Conservation (phyloP, 2,888 invertebrate genomes). For the Mythimna pallens region DNA sequence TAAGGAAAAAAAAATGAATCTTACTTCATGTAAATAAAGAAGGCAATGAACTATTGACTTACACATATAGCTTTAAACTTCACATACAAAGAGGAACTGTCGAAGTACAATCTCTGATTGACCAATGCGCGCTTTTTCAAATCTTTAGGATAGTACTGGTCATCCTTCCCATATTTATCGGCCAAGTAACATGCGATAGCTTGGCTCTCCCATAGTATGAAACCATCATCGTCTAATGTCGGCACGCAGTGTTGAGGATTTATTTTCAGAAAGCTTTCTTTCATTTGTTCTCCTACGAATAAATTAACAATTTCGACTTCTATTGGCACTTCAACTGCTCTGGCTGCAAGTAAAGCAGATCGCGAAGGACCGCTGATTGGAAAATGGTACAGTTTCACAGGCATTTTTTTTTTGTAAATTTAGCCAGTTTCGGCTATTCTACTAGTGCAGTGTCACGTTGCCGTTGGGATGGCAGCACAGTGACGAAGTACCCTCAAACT, state of each 20-base stretch:
- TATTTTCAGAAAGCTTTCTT: slow-evolving; percentile 90
- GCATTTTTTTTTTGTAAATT: slow-evolving; percentile 35
- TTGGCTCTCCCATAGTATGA: slow-evolving; percentile 92
- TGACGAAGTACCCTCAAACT: too few relatives aligned
- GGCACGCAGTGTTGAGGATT: slow-evolving; percentile 93
- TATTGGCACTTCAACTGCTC: slow-evolving; percentile 89
- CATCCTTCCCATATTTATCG: slow-evolving; percentile 91
- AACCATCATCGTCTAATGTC: slow-evolving; percentile 92
- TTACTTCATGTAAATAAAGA: not conserved
- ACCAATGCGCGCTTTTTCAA: slow-evolving; percentile 90
- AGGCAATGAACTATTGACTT: slow-evolving; percentile 69
- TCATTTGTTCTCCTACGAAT: slow-evolving; percentile 91
- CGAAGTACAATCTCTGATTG: slow-evolving; percentile 92
- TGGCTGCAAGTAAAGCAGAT: slow-evolving; percentile 91
- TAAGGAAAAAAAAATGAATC: too few relatives aligned
- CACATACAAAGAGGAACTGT: slow-evolving; percentile 91
- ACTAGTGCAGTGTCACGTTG: too few relatives aligned
- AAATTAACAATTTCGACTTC: slow-evolving; percentile 89
- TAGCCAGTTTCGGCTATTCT: too few relatives aligned
- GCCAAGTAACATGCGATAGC: slow-evolving; percentile 92
- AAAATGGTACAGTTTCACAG: slow-evolving; percentile 90
- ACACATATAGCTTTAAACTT: slow-evolving; percentile 92
- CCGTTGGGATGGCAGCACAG: too few relatives aligned
- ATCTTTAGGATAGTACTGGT: slow-evolving; percentile 91
- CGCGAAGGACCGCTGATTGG: slow-evolving; percentile 92